A percentile compares a stretch with the other conserved stretches of the same genome.
phyloP scores from a whole-genome alignment of 1,140 invertebrate genomes.

The Brachystomella parvula region DNA sequence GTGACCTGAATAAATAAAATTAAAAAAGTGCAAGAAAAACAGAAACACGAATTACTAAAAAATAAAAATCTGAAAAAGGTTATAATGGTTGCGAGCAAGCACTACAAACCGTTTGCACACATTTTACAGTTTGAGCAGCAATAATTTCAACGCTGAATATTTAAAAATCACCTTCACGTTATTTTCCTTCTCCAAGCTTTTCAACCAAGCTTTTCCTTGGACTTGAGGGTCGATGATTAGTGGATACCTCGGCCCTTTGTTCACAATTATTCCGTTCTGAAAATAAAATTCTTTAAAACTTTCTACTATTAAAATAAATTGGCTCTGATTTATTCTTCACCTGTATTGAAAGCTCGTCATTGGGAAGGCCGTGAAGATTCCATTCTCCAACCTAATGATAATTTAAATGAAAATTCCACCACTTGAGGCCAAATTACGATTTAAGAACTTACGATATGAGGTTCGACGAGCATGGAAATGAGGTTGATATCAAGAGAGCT shows the following conservation, averaged over 20 bases:
- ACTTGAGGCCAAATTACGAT: too few relatives aligned
- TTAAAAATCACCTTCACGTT: constrained; percentile 70
- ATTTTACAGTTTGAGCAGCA: too few relatives aligned
- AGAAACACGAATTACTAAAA: constrained; percentile 57
- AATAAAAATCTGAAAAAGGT: too few relatives aligned
- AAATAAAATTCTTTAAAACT: too few relatives aligned
- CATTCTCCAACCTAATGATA: constrained; percentile 87
- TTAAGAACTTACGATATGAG: too few relatives aligned
- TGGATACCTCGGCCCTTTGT: constrained; percentile 87
- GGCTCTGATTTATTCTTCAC: too few relatives aligned
- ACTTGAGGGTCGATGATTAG: constrained; percentile 92
- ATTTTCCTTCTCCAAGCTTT: constrained; percentile 81
- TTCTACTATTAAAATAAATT: too few relatives aligned
- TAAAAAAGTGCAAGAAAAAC: constrained; percentile 51
- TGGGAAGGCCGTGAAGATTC: constrained; percentile 90
- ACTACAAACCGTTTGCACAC: too few relatives aligned
- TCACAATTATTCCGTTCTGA: constrained; percentile 94
- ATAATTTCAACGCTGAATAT: too few relatives aligned
- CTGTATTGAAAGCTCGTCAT: constrained; percentile 89
- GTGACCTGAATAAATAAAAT: constrained; percentile 57
- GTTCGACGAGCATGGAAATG: too few relatives aligned
- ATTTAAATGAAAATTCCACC: too few relatives aligned
- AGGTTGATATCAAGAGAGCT: constrained; percentile 9
- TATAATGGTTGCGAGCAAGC: too few relatives aligned
- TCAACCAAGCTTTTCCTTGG: constrained; percentile 96